Percentiles rank a stretch among this genome's conserved stretches.
Conservation (phyloP, 2,888 invertebrate genomes). For the Habrosyne pyritoides region DNA sequence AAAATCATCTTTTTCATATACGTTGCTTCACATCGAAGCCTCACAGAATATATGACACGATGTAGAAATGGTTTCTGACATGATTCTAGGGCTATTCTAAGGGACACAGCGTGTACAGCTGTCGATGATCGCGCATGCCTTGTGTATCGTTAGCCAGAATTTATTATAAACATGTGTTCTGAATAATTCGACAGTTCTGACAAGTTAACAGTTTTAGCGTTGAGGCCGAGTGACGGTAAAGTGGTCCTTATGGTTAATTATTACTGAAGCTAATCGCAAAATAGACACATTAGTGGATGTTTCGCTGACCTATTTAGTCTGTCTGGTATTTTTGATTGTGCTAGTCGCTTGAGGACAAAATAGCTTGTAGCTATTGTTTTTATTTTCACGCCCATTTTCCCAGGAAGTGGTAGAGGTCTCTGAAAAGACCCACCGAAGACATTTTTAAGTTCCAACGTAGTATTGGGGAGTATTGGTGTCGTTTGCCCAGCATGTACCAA, state of each 20-base stretch:
- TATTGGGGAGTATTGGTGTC: no score
- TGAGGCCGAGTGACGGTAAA: neutral
- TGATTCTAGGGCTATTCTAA: slow-evolving; percentile 5
- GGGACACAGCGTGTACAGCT: neutral
- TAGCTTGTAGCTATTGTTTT: no score
- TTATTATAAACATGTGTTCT: slow-evolving; percentile 1
- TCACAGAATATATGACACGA: no score
- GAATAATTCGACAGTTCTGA: slow-evolving; percentile 3
- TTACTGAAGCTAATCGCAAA: neutral
- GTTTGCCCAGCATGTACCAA: no score
- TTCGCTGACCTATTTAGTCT: neutral
- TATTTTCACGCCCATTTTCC: no score
- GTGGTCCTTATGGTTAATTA: neutral
- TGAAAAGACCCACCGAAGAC: no score
- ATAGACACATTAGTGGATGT: neutral
- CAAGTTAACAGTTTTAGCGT: slow-evolving; percentile 2
- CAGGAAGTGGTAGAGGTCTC: no score
- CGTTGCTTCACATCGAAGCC: no score
- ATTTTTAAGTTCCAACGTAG: no score
- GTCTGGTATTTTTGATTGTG: no score
- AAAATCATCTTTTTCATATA: no score
- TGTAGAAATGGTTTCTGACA: neutral
- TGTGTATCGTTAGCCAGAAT: neutral
- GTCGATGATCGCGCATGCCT: neutral
- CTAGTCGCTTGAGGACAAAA: no score